Conservation (phyloP, 2,888 invertebrate genomes). For the Lasius platythorax region DNA sequence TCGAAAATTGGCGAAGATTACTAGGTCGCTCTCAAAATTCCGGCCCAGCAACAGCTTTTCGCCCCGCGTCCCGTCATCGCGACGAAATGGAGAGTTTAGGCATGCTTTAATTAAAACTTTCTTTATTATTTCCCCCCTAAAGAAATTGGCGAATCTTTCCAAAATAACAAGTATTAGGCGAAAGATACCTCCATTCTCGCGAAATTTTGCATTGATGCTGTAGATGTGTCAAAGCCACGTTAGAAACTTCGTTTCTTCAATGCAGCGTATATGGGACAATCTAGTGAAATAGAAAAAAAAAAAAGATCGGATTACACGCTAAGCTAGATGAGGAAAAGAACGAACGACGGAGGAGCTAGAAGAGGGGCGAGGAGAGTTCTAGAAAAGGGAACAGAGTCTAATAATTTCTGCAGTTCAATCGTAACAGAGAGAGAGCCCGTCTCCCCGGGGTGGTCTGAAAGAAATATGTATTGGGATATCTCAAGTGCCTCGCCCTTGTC, state of each 20-base stretch:
- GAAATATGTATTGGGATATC: constrained; percentile 79
- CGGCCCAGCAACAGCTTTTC: neutral
- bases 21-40: constrained; percentile 37
- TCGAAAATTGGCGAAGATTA: constrained; percentile 36
- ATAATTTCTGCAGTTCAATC: constrained; percentile 78
- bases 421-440: constrained; percentile 75
- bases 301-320: constrained; percentile 37
- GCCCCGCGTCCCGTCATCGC: constrained; percentile 14
- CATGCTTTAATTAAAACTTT: constrained; percentile 50
- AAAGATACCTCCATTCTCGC: neutral
- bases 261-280: neutral
- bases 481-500: constrained; percentile 70
- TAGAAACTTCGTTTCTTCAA: neutral
- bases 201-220: constrained; percentile 7
- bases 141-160: neutral
- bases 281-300: constrained; percentile 33
- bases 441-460: constrained; percentile 72
- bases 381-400: constrained; percentile 70
- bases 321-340: constrained; percentile 15
- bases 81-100: constrained; percentile 5
- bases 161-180: constrained; percentile 32
- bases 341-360: neutral
- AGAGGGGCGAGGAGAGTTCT: constrained; percentile 35
- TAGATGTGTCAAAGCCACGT: constrained; percentile 1
- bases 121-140: constrained; percentile 9